Conservation (phyloP, 1,140 invertebrate genomes). For the Platyura marginata region DNA sequence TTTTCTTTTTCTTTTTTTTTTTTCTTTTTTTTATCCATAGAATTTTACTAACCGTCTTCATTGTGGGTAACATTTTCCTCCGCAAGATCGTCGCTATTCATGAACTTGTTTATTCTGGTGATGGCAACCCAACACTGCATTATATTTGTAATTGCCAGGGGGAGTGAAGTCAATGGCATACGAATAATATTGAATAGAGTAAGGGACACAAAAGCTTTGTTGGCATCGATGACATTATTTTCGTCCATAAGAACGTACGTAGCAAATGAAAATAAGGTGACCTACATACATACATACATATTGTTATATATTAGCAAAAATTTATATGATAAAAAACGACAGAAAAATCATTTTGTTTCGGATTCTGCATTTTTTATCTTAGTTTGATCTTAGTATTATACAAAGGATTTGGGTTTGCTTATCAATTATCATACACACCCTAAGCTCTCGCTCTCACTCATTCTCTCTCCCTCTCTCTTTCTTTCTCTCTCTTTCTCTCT, state of each 20-base stretch:
- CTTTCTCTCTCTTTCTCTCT: too few species aligned
- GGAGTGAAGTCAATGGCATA: slow-evolving; percentile 79
- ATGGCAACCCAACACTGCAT: slow-evolving; percentile 69
- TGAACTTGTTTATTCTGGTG: slow-evolving; percentile 73
- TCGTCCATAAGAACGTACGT: slow-evolving; percentile 73
- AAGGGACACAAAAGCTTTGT: slow-evolving; percentile 89
- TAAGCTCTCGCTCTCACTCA: too few species aligned
- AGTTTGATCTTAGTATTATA: too few species aligned
- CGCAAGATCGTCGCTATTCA: slow-evolving; percentile 74
- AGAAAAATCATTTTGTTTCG: too few species aligned
- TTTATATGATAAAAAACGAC: too few species aligned
- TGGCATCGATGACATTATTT: slow-evolving; percentile 66
- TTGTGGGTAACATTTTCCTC: slow-evolving; percentile 57
- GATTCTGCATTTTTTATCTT: too few species aligned
- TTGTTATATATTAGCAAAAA: neutral
- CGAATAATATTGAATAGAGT: slow-evolving; percentile 95
- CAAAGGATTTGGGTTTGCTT: too few species aligned
- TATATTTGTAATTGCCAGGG: slow-evolving; percentile 73
- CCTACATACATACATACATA: too few species aligned
- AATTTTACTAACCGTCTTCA: slow-evolving; percentile 43
- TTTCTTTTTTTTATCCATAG: neutral
- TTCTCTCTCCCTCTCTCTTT: too few species aligned
- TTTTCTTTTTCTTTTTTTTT: too few species aligned
- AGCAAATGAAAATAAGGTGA: slow-evolving; percentile 80
- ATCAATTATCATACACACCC: too few species aligned